phyloP scores from a whole-genome alignment of 92 coral and sea anemone genomes.

The Siderastrea radians region DNA sequence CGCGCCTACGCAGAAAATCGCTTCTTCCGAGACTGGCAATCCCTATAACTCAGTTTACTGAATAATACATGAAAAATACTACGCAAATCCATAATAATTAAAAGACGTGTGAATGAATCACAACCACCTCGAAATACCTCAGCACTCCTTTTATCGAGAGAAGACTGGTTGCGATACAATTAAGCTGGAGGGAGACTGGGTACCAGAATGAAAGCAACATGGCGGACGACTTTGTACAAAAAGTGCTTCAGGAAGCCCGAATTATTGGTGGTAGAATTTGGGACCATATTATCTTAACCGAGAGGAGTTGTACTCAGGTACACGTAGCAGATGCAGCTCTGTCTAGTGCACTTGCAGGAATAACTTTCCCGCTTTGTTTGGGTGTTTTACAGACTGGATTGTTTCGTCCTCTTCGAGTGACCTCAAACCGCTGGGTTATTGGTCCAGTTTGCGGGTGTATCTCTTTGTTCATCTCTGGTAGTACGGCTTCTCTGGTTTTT shows the following conservation, averaged over 20 bases:
- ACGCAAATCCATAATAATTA: too few species aligned
- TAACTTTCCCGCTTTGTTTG: slow-evolving; percentile 80
- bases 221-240: slow-evolving; percentile 77
- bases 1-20: too few species aligned
- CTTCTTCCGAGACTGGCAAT: too few species aligned
- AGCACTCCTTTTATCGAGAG: neutral
- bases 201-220: slow-evolving; percentile 33
- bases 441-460: slow-evolving; percentile 75
- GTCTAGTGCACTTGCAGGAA: slow-evolving; percentile 56
- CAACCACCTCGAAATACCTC: neutral
- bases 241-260: slow-evolving; percentile 42
- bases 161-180: neutral
- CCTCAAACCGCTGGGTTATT: slow-evolving; percentile 66
- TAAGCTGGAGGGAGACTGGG: neutral
- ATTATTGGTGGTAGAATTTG: slow-evolving; percentile 26
- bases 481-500: slow-evolving; percentile 75
- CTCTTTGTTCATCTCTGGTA: slow-evolving; percentile 77
- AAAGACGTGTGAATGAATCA: too few species aligned
- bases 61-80: too few species aligned
- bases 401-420: slow-evolving; percentile 87
- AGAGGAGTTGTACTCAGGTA: neutral
- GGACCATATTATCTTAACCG: slow-evolving; percentile 25
- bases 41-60: too few species aligned
- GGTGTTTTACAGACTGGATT: slow-evolving; percentile 81
- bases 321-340: slow-evolving; percentile 48